Conservation (phyloP, 92 coral and sea anemone genomes). For the Siderastrea radians region DNA sequence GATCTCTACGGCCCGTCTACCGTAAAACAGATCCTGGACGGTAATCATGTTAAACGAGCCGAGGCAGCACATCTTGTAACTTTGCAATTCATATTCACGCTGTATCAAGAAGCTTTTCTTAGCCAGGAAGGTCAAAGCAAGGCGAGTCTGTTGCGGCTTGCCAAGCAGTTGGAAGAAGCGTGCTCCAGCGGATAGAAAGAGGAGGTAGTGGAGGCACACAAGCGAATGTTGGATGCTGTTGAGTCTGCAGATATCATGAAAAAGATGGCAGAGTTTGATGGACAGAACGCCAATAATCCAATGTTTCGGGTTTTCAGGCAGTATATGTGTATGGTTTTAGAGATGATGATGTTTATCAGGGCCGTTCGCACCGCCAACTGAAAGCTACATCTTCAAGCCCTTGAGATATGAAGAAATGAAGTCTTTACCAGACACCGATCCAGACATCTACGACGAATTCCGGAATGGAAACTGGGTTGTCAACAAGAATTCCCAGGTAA, state of each 20-base stretch:
- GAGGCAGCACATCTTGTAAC: background rate
- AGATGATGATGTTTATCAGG: constrained; percentile 53
- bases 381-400: constrained; percentile 47
- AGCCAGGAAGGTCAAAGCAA: constrained; percentile 5
- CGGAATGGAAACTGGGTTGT: constrained; percentile 65
- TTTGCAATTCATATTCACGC: background rate
- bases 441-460: constrained; percentile 60
- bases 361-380: constrained; percentile 49
- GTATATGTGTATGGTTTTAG: constrained; percentile 66
- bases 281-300: constrained; percentile 26
- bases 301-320: constrained; percentile 41
- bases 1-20: background rate
- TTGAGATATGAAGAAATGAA: constrained; percentile 47
- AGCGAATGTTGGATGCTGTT: constrained; percentile 39
- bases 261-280: constrained; percentile 55
- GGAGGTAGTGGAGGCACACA: constrained; percentile 26
- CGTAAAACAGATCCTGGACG: background rate
- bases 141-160: background rate
- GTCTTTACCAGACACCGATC: constrained; percentile 36
- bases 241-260: constrained; percentile 40
- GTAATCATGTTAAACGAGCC: background rate
- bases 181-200: constrained; percentile 40
- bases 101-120: constrained; percentile 48
- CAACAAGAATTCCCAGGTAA: constrained; percentile 45
- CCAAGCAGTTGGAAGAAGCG: constrained; percentile 42